Conservation (phyloP, 2,113 vertebrate genomes). For the Potamarius usumacintae region DNA sequence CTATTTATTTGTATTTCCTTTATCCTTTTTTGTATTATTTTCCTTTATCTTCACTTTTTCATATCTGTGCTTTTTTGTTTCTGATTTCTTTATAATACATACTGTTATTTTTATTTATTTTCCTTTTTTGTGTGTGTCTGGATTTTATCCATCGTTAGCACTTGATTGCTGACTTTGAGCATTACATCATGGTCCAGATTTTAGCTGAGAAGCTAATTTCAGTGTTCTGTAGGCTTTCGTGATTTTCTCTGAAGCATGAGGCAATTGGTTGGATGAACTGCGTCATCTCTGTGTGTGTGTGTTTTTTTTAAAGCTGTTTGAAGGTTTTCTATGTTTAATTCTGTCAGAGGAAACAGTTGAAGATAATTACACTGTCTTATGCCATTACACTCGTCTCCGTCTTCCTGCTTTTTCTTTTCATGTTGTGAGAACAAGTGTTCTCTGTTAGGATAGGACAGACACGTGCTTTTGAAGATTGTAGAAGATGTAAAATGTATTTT, state of each 20-base stretch:
- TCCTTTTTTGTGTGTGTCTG: not conserved
- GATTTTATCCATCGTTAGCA: not conserved
- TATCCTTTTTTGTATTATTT: too few relatives aligned
- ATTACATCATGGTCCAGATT: not conserved
- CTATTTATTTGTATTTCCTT: too few relatives aligned
- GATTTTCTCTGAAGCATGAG: not conserved
- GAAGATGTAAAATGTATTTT: not conserved
- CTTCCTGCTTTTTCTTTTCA: constrained; percentile 13
- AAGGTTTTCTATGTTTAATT: constrained; percentile 55
- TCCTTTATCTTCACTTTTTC: too few relatives aligned
- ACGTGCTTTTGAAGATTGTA: not conserved
- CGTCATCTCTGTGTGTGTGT: not conserved
- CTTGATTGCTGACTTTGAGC: not conserved
- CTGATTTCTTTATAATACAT: too few relatives aligned
- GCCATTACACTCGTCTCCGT: constrained; percentile 63
- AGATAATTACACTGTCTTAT: constrained; percentile 73
- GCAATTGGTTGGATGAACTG: not conserved
- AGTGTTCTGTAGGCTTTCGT: not conserved
- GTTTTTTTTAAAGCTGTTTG: not conserved
- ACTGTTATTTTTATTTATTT: not conserved
- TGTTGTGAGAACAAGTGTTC: not conserved
- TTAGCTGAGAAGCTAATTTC: not conserved
- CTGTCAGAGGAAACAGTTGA: constrained; percentile 67
- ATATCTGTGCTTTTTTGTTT: too few relatives aligned
- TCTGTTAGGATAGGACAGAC: not conserved